Evolutionary conservation across 2,888 invertebrate species (phyloP), one percentile per base, ranked within the genome.

Genomic region (Cheiracanthium punctorium): DNA sequence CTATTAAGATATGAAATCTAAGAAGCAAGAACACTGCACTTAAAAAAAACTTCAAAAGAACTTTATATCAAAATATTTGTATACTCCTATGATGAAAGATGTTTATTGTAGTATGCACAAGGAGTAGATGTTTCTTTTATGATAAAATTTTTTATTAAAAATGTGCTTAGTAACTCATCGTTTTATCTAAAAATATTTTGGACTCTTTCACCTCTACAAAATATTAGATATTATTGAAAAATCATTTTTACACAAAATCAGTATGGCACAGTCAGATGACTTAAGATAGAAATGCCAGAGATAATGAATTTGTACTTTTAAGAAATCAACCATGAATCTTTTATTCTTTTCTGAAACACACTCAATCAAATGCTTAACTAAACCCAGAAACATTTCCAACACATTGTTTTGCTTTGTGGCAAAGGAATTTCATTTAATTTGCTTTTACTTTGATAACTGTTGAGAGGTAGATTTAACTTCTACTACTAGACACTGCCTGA

Each of bases 391-490:
- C 37, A 37, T 12, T 33, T 64, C 12, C 32, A 12, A 69, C 30
- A 17, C 29, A 30, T 65, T 12, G 28, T 29, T 64, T 64, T 64
- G 8, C 14, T 28, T 17, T 33, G 69, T 20, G 43, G 17, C 43
- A 41, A 71, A 24, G 17, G 8, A 14, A 41, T 71, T 41, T 17
- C 43, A 71, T 43, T 20, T 37, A 14, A 71, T 43, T 65, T 30
- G 52, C 73, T 77, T 71, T 77, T 84, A 84, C 84, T 84, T 84
- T 84, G 84, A 84, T 79, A 79, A 74, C 69, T 74, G 58, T 70
- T 28, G 29, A 84, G 84, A 84, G 84, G 79, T 79, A 79, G 79
- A 84, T 79, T 12, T 24, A 29, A 72, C 76, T 76, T 76, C 71
- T 41, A 41, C 79, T 77, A 76, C 64, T 43, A 82, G 43, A 67